Percentiles rank a stretch among this genome's conserved stretches.
Evolutionary conservation across 53 echinoderm and acorn worm species (phyloP).

Genomic region (Mesocentrotus franciscanus): DNA sequence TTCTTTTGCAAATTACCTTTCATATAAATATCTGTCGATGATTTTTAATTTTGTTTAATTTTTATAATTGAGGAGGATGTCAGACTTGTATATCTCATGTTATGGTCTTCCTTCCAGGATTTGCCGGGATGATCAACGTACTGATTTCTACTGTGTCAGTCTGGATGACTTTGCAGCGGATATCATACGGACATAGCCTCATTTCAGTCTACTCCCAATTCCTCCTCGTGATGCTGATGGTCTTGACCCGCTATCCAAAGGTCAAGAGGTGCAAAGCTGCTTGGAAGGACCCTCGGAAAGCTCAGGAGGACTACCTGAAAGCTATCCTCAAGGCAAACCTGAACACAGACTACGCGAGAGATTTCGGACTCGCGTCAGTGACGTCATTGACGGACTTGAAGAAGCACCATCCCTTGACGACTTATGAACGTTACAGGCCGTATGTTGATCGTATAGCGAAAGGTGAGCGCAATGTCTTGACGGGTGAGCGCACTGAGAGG

Average conservation of each 20-base stretch:
- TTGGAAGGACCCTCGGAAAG: conserved; percentile 61
- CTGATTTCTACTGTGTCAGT: neutral
- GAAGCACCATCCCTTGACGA: conserved; percentile 73
- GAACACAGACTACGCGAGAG: conserved; percentile 72
- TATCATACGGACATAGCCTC: conserved; percentile 16
- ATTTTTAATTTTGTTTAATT: no score
- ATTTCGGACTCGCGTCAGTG: conserved; percentile 68
- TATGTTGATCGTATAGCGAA: conserved; percentile 77
- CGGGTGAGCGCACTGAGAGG: conserved; percentile 64
- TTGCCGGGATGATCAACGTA: neutral
- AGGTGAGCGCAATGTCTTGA: conserved; percentile 77
- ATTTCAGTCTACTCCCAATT: neutral
- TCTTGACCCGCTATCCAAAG: neutral
- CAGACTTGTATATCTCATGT: neutral
- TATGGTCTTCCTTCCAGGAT: neutral
- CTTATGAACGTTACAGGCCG: conserved; percentile 72
- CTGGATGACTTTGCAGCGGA: conserved; percentile 22
- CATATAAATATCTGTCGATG: no score
- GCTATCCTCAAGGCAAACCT: conserved; percentile 60
- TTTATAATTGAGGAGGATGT: neutral
- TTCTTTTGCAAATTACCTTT: no score
- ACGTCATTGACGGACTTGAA: conserved; percentile 68
- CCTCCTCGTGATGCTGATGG: neutral
- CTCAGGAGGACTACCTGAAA: conserved; percentile 72
- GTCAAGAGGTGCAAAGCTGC: neutral